Evolutionary conservation across 2,888 invertebrate genomes (phyloP), one percentile per base, ranked within the genome.

Genomic region (Caradrina kadenii): DNA sequence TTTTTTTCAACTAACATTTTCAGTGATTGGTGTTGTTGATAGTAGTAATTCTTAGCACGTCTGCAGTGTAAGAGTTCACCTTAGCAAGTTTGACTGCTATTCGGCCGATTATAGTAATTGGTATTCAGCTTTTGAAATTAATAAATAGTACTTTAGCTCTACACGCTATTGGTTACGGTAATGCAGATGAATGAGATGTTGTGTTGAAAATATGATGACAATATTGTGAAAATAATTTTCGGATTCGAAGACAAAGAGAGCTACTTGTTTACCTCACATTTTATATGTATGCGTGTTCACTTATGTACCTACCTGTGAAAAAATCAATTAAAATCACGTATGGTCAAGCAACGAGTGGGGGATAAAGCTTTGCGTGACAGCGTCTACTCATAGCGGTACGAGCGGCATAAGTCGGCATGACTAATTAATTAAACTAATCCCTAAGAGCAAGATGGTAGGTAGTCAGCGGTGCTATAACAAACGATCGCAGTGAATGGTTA

Each of bases 1-100:
- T 89, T 87, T 39, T 68, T 90, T 83, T 86, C 81, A 86, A 84
- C 79, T 83, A 82, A 86, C 72, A 80, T 76, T 82, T 80, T 76
- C 63, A 86, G 90, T 90, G 90, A 80, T 83, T 77, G 78, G 90
- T 91, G 89, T 78, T 69, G 54, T 76, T 76, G 52, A 58, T 81
- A 72, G 56, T 69, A 52, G 31, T 61, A 63, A 62, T 67, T 66
- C 19, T 59, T 76, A 53, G 21, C 74, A 56, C 50, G 50, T 69
- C 53, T 69, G 26, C 61, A 70, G 80, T 81, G 73, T 55, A 73
- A 62, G 61, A 52, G n/a, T 73, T 59, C 22, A 42, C 17, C 53
- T 11, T 68, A 42, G 19, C 22, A 66, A 55, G 22, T 59, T 59
- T 65, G 22, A 22, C n/a, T 59, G 22, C 17, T 73, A 45, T 59